Base-by-base conservation (phyloP, 2,113 vertebrate species). In the Urocolius indicus region DNA sequence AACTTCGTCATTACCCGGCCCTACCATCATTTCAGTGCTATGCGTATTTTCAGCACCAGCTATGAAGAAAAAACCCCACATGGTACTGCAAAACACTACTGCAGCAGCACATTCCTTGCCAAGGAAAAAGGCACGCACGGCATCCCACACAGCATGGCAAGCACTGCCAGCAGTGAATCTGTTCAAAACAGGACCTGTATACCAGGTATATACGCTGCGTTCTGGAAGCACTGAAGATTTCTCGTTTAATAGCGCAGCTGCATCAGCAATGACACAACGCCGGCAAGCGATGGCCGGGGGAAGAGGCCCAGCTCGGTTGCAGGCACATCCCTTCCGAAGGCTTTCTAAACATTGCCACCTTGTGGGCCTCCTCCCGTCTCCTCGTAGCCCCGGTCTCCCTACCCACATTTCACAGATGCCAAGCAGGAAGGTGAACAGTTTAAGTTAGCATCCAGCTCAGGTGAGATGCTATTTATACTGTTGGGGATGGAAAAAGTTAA, bases 271-370 rank as follows among this genome's bases (percentile, higher is more conserved):
- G 59, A 52, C 6, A 29, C 29, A 24, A 59, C 45, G 45, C 55
- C 43, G 55, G 59, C 43, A 51, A 87, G 49, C 0, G 21, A 61
- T 21, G 55, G 69, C 48, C 62, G 4, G 9, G 0, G 7, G 63
- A 34, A 84, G 55, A 19, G 49, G 26, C 59, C 11, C 13, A 2
- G 65, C 15, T 6, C 66, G 23, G 32, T 29, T 67, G 43, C 63
- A 24, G 68, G 78, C 41, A 7, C 85, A 80, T 89, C 80, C 59
- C 76, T 82, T 84, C 65, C 9, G 6, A 91, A 97, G 92, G 74
- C 97, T 96, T 98, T 98, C 97, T 74, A 95, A 97, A 98, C 92
- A 97, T 97, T 97, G 98, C 98, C 98, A 98, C 96, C 98, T 98
- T 96, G 97, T 98, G 98, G 98, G 90, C 86, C 85, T 96, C 86